phyloP scores from a whole-genome alignment of 2,797 vertebrate species.

The Halcyon smyrnensis region DNA sequence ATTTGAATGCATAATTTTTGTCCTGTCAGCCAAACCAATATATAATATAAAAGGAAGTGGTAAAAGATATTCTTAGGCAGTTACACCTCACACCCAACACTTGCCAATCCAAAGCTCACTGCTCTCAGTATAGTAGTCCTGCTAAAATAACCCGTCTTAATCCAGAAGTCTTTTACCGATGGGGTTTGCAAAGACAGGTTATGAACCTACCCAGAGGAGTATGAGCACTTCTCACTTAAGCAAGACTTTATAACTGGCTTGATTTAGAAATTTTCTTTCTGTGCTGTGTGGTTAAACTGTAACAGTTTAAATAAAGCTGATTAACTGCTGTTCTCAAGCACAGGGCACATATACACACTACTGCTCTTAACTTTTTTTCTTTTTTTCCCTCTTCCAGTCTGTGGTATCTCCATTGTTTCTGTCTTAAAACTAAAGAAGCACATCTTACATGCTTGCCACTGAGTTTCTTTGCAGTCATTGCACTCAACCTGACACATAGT shows the following conservation, averaged over 20 bases:
- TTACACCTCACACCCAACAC: background rate
- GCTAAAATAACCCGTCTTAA: background rate
- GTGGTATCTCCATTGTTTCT: background rate
- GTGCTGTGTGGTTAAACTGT: background rate
- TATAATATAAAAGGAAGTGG: background rate
- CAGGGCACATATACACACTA: background rate
- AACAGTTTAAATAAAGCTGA: background rate
- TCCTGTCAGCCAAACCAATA: background rate
- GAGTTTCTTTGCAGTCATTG: background rate
- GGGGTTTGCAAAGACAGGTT: background rate
- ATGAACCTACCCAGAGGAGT: background rate
- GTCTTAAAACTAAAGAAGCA: background rate
- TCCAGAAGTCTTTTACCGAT: background rate
- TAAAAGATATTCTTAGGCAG: background rate
- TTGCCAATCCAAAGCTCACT: accelerated
- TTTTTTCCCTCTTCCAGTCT: background rate
- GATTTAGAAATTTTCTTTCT: background rate
- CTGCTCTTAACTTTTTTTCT: background rate
- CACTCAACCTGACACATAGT: background rate
- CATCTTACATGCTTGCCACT: background rate
- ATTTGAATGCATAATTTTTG: background rate
- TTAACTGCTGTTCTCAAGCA: background rate
- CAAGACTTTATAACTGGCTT: background rate
- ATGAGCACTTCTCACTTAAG: background rate
- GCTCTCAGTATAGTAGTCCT: background rate